phyloP scores from a whole-genome alignment of 2,888 invertebrate species.

The Nemapogon koenigi region DNA sequence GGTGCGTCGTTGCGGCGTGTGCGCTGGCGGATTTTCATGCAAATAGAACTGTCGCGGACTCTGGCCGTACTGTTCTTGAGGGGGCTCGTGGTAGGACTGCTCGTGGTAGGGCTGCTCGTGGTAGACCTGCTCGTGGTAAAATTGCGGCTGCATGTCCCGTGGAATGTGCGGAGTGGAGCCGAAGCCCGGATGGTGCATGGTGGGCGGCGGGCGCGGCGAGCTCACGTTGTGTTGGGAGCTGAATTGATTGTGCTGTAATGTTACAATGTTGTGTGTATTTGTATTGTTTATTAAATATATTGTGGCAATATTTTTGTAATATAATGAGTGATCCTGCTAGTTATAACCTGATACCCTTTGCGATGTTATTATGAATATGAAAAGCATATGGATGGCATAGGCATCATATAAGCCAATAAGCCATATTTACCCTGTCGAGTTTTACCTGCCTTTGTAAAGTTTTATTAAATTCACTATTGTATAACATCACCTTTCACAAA shows the following conservation, averaged over 20 bases:
- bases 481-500: too few relatives aligned
- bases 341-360: too few relatives aligned
- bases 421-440: too few relatives aligned
- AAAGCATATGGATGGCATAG: too few relatives aligned
- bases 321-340: too few relatives aligned
- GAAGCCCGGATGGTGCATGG: slow-evolving; percentile 30
- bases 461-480: too few relatives aligned
- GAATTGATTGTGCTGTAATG: slow-evolving; percentile 60
- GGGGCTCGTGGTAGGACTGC: slow-evolving; percentile 24
- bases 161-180: slow-evolving; percentile 60
- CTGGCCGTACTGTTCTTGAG: slow-evolving; percentile 23
- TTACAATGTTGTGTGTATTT: slow-evolving; percentile 3
- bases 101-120: slow-evolving; percentile 22
- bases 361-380: too few relatives aligned
- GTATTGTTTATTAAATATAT: slow-evolving; percentile 1
- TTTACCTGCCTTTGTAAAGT: too few relatives aligned
- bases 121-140: slow-evolving; percentile 8
- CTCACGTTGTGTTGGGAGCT: slow-evolving; percentile 62
- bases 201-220: slow-evolving; percentile 22
- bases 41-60: slow-evolving; percentile 75
- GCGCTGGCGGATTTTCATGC: slow-evolving; percentile 67
- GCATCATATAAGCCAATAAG: too few relatives aligned
- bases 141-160: slow-evolving; percentile 23
- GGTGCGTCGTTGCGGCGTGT: slow-evolving; percentile 68
- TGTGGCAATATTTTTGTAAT: neutral